A percentile compares a stretch with the other conserved stretches of the same genome.
These are phyloP conservation scores for Eurosta solidaginis DNA, from an alignment of 1,140 invertebrate species.

Conservation along the genomic window DNA sequence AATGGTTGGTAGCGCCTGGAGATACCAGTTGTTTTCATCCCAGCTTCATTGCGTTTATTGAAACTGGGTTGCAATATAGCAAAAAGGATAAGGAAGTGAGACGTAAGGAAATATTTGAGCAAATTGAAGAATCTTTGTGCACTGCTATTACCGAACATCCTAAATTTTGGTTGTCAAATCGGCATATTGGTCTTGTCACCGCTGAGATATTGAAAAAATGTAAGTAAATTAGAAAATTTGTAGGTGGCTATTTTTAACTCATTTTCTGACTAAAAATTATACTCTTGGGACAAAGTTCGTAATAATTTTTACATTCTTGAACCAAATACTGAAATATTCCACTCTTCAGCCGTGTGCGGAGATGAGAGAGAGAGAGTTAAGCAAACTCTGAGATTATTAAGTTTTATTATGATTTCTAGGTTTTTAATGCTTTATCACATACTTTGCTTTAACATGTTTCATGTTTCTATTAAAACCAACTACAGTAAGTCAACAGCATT, in stretches of 20 bases:
- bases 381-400: too few relatives aligned
- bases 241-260: neutral
- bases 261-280: neutral
- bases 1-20: constrained; percentile 83
- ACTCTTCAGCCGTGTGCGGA: too few relatives aligned
- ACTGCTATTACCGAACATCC: constrained; percentile 67
- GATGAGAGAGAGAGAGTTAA: too few relatives aligned
- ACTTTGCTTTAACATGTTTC: too few relatives aligned
- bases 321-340: too few relatives aligned
- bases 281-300: neutral
- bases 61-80: constrained; percentile 72
- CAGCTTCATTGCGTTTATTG: constrained; percentile 69
- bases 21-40: constrained; percentile 79
- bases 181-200: constrained; percentile 72
- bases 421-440: too few relatives aligned
- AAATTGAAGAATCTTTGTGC: constrained; percentile 69
- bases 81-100: constrained; percentile 80
- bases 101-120: constrained; percentile 74
- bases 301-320: constrained; percentile 30
- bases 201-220: constrained; percentile 72
- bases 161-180: constrained; percentile 71
- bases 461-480: too few relatives aligned
- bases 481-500: constrained; percentile 45
- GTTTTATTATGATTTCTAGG: too few relatives aligned
- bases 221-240: constrained; percentile 37